Conservation (phyloP, 64 coral and sea anemone species). For the Dendronephthya gigantea region DNA sequence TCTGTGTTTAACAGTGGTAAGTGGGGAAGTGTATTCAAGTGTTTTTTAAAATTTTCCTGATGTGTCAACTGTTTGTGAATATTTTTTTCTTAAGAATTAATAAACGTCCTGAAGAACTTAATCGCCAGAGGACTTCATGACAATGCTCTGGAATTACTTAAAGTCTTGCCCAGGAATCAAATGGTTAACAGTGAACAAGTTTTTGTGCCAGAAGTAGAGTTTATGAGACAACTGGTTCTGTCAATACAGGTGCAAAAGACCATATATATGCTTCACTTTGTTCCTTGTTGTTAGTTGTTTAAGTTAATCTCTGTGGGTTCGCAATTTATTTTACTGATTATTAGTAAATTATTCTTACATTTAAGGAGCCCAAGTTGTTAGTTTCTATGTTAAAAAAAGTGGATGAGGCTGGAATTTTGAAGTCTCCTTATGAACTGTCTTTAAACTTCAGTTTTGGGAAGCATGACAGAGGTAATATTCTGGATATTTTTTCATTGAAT, state of each 20-base stretch:
- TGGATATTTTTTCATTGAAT: neutral
- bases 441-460: conserved; percentile 5
- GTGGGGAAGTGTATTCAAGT: neutral
- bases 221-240: neutral
- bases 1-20: conserved; percentile 13
- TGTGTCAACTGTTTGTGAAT: neutral
- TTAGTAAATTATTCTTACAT: no score
- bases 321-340: neutral
- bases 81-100: neutral
- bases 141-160: conserved; percentile 7
- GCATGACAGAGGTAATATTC: neutral
- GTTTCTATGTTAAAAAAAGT: neutral
- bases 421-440: neutral
- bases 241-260: neutral
- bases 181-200: neutral
- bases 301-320: no score
- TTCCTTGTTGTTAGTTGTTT: neutral
- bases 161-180: conserved; percentile 8
- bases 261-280: neutral
- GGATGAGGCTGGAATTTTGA: neutral
- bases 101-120: neutral
- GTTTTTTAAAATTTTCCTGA: neutral
- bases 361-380: neutral
- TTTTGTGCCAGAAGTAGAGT: neutral
- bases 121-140: neutral